phyloP scores from a whole-genome alignment of 2,888 invertebrate species.

The Pycnomerus fuliginosus region DNA sequence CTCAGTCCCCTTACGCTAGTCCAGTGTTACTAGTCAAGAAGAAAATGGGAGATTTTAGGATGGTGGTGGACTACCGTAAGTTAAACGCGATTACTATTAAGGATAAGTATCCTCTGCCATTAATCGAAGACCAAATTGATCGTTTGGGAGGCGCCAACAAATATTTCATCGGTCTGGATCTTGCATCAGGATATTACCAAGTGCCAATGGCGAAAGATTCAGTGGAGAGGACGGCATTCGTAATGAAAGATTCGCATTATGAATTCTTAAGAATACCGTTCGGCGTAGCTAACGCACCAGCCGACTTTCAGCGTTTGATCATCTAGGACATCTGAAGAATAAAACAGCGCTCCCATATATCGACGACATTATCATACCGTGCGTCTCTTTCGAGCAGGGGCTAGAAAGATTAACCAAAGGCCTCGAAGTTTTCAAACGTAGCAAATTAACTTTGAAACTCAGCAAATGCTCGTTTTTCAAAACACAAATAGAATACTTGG shows the following conservation, averaged over 20 bases:
- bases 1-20: no score
- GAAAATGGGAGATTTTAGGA: no score
- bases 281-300: slow-evolving; percentile 18
- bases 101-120: no score
- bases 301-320: slow-evolving; percentile 13
- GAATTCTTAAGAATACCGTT: no score
- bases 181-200: slow-evolving; percentile 20
- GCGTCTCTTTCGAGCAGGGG: slow-evolving; percentile 14
- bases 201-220: slow-evolving; percentile 14
- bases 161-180: slow-evolving; percentile 7
- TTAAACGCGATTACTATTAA: no score
- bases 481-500: slow-evolving; percentile 24
- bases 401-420: slow-evolving; percentile 13
- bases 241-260: slow-evolving; percentile 23
- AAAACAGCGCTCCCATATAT: slow-evolving; percentile 19
- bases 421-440: slow-evolving; percentile 10
- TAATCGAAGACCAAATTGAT: no score
- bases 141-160: not conserved
- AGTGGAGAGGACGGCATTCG: slow-evolving; percentile 17
- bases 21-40: no score
- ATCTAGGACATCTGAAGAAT: slow-evolving; percentile 10
- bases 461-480: slow-evolving; percentile 27
- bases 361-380: slow-evolving; percentile 27
- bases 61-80: no score
- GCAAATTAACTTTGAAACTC: slow-evolving; percentile 26